phyloP scores from a whole-genome alignment of 1,140 invertebrate genomes.

The Vanessa tameamea region DNA sequence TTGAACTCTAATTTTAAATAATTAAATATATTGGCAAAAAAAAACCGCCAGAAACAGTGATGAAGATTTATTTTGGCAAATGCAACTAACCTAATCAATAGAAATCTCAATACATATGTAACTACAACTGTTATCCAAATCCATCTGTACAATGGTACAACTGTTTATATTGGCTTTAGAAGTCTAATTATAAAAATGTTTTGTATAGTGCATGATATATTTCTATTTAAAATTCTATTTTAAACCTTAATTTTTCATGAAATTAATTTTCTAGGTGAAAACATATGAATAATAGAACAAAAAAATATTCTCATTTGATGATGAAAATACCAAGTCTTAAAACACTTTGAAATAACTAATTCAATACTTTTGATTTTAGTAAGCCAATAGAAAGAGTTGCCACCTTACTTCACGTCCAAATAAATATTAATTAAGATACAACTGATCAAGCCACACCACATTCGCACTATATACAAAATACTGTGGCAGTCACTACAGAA shows the following conservation, averaged over 20 bases:
- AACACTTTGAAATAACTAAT: neutral
- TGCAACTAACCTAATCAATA: constrained; percentile 73
- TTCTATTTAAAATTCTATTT: too few relatives aligned
- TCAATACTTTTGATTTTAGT: neutral
- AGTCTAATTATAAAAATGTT: too few relatives aligned
- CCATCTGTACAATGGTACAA: constrained; percentile 47
- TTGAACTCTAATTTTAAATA: neutral
- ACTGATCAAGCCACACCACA: constrained; percentile 52
- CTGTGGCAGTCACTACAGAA: constrained; percentile 44
- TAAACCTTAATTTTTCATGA: too few relatives aligned
- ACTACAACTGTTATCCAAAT: constrained; percentile 55
- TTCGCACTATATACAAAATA: constrained; percentile 66
- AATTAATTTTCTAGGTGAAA: too few relatives aligned
- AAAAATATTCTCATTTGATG: too few relatives aligned
- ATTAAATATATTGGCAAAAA: neutral
- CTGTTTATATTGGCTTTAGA: constrained; percentile 34
- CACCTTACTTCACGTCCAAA: constrained; percentile 39
- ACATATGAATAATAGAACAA: too few relatives aligned
- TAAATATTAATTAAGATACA: constrained; percentile 63
- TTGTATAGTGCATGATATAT: too few relatives aligned
- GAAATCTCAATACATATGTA: constrained; percentile 73
- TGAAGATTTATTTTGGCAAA: constrained; percentile 79
- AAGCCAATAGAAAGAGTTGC: constrained; percentile 33
- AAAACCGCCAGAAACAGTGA: constrained; percentile 71
- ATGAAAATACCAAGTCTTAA: too few relatives aligned